Evolutionary conservation across 2,797 vertebrate genomes (phyloP).

Genomic region (Acrossocheilus wenchowensis): DNA sequence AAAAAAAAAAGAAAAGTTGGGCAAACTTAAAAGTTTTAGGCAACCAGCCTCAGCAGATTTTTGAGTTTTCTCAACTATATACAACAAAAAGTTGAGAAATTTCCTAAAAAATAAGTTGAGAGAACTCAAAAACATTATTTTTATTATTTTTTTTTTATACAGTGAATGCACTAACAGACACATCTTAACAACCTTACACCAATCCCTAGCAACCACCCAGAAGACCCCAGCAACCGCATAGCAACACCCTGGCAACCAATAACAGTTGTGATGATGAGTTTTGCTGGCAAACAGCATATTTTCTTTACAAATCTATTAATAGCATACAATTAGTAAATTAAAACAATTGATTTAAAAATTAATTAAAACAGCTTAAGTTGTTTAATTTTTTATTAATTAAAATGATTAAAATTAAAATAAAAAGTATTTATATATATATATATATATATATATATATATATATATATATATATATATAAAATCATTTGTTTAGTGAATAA

Average conservation of each 20-base stretch:
- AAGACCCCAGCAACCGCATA: background rate
- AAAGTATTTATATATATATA: too few species aligned
- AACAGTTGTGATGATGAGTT: background rate
- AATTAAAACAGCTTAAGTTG: background rate
- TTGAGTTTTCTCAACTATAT: too few species aligned
- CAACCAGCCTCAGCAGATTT: too few species aligned
- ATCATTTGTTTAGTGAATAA: background rate
- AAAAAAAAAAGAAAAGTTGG: too few species aligned
- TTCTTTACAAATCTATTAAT: background rate
- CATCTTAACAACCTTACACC: too few species aligned
- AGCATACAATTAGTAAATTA: background rate
- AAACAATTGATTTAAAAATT: background rate
- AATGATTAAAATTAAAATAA: background rate
- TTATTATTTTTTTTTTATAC: too few species aligned
- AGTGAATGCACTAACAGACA: background rate
- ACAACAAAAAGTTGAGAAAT: too few species aligned
- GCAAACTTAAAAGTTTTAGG: too few species aligned
- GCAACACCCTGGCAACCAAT: background rate
- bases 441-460: too few species aligned
- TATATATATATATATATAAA: background rate
- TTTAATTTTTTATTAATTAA: background rate
- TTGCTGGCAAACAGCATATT: background rate
- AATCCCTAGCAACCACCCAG: background rate
- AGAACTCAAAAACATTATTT: too few species aligned
- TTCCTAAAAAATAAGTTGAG: too few species aligned